Base-by-base conservation (phyloP, 2,888 invertebrate species). In the Rotaria macrura region DNA sequence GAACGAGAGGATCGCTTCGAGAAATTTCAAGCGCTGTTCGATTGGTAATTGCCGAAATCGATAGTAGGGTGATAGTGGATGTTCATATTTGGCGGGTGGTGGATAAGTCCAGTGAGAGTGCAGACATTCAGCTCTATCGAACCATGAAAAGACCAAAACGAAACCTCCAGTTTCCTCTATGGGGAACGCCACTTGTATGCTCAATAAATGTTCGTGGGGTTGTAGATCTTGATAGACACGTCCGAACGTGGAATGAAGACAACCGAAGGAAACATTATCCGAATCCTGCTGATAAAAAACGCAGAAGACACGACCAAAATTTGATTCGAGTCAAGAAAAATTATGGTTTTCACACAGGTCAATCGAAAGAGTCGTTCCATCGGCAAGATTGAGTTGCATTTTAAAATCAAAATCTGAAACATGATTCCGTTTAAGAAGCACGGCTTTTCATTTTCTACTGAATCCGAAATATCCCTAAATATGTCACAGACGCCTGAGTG, bases 31-130 rank as follows among this genome's bases (percentile, higher is more conserved):
- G 10, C 74, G 74, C 43, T 43, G 43, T 38, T 79, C 34, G 43
- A 79, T 2, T 43, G 74, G 17, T 34, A 79, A 43, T 79, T 79
- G 74, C 0, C 74, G 23, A 43, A 79, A 79, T 12, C 74, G 74
- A 43, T 79, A 79, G 43, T 40, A 79, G 20, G 74, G 74, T 5
- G 74, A 79, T 79, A 17, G 74, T 25, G 34, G 10, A 43, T 79
- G 38, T 23, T 38, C 34, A 25, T 79, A 79, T 25, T 79, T 79
- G 9, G 43, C 43, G 0, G 74, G 74, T 79, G 74, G 74, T 25
- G 74, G 74, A 79, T 79, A 79, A 14, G 43, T 20, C 74, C 74
- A 79, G 34, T 79, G 74, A 23, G 74, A 38, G 43, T 79, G 74
- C 4, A 79, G 17, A n/a, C 74, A 79, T 43, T 79, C 74, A 4